A percentile compares a stretch with the other conserved stretches of the same genome.
phyloP scores from a whole-genome alignment of 2,797 vertebrate genomes.

The Kryptolebias ocellatus region DNA sequence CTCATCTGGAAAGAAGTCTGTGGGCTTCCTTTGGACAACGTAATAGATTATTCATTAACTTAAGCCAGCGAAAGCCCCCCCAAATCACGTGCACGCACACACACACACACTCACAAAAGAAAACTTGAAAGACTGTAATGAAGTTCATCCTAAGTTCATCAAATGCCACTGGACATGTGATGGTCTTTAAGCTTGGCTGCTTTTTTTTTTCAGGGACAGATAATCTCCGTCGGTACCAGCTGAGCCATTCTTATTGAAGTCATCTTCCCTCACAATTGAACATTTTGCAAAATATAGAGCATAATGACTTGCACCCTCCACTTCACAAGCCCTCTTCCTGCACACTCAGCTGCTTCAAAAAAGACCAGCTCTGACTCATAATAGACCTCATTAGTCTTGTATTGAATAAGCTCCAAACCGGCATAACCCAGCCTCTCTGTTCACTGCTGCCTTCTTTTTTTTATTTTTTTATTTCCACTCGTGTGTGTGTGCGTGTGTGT shows the following conservation, averaged over 20 bases:
- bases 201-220: constrained; percentile 21
- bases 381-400: constrained; percentile 75
- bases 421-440: constrained; percentile 51
- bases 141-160: constrained; percentile 57
- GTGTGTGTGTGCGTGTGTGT: constrained; percentile 3
- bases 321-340: constrained; percentile 57
- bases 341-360: constrained; percentile 69
- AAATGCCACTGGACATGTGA: constrained; percentile 54
- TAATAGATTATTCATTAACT: constrained; percentile 2
- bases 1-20: constrained; percentile 15
- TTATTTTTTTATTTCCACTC: constrained; percentile 8
- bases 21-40: background rate
- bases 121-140: constrained; percentile 1
- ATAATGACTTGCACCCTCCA: constrained; percentile 61
- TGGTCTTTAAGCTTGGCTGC: constrained; percentile 65
- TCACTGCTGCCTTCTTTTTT: constrained; percentile 30
- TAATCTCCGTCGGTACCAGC: constrained; percentile 58
- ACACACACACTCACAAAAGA: constrained; percentile 1
- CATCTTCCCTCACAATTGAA: constrained; percentile 55
- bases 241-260: constrained; percentile 56
- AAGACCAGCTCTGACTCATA: constrained; percentile 70
- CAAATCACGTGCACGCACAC: constrained; percentile 8
- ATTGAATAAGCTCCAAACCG: constrained; percentile 66
- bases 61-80: background rate
- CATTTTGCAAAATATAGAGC: constrained; percentile 59